These are phyloP conservation scores for Myrmecophaga tridactyla DNA, from an alignment of 2,113 vertebrate species.

Conservation along the genomic window DNA sequence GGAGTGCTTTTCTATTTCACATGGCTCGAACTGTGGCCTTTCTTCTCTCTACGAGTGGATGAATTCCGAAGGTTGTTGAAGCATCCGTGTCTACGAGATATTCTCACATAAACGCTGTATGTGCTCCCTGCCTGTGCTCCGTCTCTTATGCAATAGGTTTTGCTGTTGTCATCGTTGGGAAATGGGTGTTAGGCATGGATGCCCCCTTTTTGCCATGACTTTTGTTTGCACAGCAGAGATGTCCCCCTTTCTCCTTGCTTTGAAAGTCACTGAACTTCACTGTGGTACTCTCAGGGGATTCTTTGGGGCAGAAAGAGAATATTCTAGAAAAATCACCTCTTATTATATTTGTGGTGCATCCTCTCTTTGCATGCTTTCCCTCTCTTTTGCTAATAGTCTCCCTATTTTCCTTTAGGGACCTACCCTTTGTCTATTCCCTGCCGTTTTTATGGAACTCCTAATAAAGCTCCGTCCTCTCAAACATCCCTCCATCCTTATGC, in stretches of 20 bases:
- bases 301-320: neutral
- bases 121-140: accelerated
- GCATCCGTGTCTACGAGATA: accelerated
- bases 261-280: neutral
- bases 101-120: accelerated
- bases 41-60: neutral
- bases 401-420: neutral
- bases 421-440: too few species aligned
- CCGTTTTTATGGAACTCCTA: neutral
- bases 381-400: too few species aligned
- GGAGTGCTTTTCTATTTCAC: accelerated
- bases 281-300: neutral
- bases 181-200: accelerated
- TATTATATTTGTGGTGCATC: accelerated
- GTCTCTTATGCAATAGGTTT: accelerated
- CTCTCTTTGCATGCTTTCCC: neutral
- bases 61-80: accelerated
- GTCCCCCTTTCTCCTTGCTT: neutral
- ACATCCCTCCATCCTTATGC: neutral
- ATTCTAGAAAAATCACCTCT: neutral
- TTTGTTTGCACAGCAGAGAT: neutral
- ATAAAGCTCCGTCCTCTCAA: too few species aligned
- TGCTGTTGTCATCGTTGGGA: neutral
- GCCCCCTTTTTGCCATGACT: too few species aligned
- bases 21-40: accelerated